Conservation (phyloP, 2,888 invertebrate genomes). For the Odontothrips loti region DNA sequence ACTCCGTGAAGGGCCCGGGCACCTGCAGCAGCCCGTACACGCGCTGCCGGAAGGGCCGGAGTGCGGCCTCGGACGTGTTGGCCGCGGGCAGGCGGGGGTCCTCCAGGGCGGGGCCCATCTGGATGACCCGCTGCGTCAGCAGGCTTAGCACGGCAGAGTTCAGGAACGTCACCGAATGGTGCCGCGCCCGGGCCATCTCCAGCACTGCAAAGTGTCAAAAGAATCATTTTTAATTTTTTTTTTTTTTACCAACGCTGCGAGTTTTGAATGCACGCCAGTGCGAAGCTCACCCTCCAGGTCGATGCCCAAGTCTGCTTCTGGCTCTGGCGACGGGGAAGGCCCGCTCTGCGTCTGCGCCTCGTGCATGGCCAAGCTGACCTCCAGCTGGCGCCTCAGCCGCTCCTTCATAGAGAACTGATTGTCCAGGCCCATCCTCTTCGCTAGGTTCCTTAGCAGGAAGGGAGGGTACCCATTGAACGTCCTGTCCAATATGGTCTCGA, state of each 20-base stretch:
- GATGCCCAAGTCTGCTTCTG: neutral
- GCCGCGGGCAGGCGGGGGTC: neutral
- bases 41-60: slow-evolving; percentile 10
- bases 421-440: neutral
- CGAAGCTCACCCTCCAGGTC: neutral
- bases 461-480: neutral
- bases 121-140: neutral
- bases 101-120: slow-evolving; percentile 21
- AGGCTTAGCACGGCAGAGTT: neutral
- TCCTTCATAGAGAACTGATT: neutral
- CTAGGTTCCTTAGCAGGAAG: neutral
- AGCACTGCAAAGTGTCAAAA: neutral
- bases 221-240: too few species aligned
- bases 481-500: neutral
- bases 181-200: neutral
- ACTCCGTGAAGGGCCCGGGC: slow-evolving; percentile 1
- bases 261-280: too few species aligned
- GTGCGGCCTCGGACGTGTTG: neutral
- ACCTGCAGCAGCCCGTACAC: slow-evolving; percentile 13
- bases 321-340: neutral
- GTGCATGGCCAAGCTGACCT: neutral
- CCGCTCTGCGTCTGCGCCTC: neutral
- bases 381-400: neutral
- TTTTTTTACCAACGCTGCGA: too few species aligned
- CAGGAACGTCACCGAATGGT: neutral